phyloP scores from a whole-genome alignment of 2,797 vertebrate species.

The Glyptemys insculpta region DNA sequence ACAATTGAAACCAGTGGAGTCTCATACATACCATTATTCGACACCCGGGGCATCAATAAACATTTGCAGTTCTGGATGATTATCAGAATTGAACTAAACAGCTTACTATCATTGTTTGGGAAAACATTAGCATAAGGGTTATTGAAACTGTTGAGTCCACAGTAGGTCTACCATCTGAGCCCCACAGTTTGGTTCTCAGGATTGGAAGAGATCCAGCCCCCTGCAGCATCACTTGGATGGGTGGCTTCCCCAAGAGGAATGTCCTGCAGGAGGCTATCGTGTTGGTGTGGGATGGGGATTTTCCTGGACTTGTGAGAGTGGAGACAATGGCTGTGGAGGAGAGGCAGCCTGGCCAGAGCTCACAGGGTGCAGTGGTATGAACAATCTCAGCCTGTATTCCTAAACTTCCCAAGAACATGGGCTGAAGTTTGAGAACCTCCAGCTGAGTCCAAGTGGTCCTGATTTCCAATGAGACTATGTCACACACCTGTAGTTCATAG shows the following conservation, averaged over 20 bases:
- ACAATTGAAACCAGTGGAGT: not conserved
- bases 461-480: not conserved
- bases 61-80: not conserved
- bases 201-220: not conserved
- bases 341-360: not conserved
- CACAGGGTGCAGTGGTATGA: not conserved
- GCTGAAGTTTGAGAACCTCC: not conserved
- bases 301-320: not conserved
- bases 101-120: not conserved
- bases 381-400: not conserved
- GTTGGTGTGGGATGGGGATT: not conserved
- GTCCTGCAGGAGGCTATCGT: not conserved
- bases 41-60: too few species aligned
- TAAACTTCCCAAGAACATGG: too few species aligned
- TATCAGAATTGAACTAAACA: not conserved
- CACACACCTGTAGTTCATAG: not conserved
- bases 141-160: not conserved
- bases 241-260: not conserved
- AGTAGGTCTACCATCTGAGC: fast-evolving
- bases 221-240: not conserved
- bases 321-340: not conserved
- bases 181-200: fast-evolving
- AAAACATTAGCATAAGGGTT: not conserved
- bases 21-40: not conserved
- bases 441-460: fast-evolving